Evolutionary conservation across 2,888 invertebrate genomes (phyloP).

Genomic region (Tipula unca): DNA sequence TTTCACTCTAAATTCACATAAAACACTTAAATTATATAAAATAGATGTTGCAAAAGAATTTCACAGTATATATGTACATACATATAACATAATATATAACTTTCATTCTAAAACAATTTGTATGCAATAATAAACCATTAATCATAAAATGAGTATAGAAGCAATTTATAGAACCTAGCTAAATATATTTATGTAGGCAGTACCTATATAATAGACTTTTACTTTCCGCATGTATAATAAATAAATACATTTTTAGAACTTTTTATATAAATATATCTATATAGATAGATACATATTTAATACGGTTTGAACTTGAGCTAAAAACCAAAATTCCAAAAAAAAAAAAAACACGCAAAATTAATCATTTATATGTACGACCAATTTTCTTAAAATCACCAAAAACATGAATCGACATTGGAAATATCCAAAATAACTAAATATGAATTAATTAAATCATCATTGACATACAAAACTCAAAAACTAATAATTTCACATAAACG

Average conservation of each 20-base stretch:
- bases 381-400: background rate
- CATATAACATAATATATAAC: background rate
- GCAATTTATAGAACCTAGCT: background rate
- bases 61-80: too few relatives aligned
- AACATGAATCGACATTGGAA: background rate
- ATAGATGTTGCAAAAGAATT: background rate
- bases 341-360: background rate
- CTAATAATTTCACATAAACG: background rate
- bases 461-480: background rate
- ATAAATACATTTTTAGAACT: background rate
- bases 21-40: background rate
- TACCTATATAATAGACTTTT: background rate
- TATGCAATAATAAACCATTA: background rate
- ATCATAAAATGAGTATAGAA: background rate
- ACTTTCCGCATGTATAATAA: background rate
- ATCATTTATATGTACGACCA: background rate
- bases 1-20: background rate
- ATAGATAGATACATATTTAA: background rate
- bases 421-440: background rate
- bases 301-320: background rate
- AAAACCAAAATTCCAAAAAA: background rate
- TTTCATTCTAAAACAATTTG: background rate
- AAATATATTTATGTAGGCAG: too few relatives aligned
- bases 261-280: background rate
- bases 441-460: background rate